Evolutionary conservation across 2,888 invertebrate genomes (phyloP).

Genomic region (Ferdinandea cuprea): DNA sequence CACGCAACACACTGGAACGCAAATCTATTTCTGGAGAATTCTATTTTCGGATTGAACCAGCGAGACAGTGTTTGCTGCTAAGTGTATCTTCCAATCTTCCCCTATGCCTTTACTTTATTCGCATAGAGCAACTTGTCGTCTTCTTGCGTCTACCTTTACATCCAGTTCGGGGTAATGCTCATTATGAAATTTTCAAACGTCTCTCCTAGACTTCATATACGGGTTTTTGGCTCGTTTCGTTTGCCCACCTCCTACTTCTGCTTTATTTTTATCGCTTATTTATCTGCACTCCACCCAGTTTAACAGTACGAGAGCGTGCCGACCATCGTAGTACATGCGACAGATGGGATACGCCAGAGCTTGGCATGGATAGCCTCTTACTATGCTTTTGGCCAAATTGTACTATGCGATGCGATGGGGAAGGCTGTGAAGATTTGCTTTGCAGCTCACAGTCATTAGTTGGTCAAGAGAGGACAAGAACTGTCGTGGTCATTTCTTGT

Average conservation of each 20-base stretch:
- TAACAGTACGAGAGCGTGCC: slow-evolving; percentile 55
- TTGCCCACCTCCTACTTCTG: slow-evolving; percentile 6
- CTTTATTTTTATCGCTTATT: slow-evolving; percentile 35
- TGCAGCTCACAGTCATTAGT: slow-evolving; percentile 56
- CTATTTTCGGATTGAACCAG: slow-evolving; percentile 66
- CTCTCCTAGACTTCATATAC: slow-evolving; percentile 37
- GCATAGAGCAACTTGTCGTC: slow-evolving; percentile 22
- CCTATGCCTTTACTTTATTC: too few species aligned
- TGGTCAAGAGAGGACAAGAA: slow-evolving; percentile 65
- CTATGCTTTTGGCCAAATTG: slow-evolving; percentile 35
- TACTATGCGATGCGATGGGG: slow-evolving; percentile 36
- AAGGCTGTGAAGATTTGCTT: slow-evolving; percentile 41
- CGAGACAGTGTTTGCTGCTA: slow-evolving; percentile 4
- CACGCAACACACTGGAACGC: slow-evolving; percentile 24
- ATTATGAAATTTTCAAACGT: slow-evolving; percentile 66
- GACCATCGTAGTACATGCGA: slow-evolving; percentile 41
- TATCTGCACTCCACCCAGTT: slow-evolving; percentile 51
- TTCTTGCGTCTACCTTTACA: slow-evolving; percentile 14
- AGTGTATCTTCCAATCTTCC: slow-evolving; percentile 22
- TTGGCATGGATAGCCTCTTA: slow-evolving; percentile 16
- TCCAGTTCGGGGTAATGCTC: not conserved
- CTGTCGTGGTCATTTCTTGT: slow-evolving; percentile 63
- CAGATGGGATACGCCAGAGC: slow-evolving; percentile 32
- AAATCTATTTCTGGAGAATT: slow-evolving; percentile 70
- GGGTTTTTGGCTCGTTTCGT: slow-evolving; percentile 33